Evolutionary conservation across 2,888 invertebrate genomes (phyloP).

Genomic region (Aelia acuminata): DNA sequence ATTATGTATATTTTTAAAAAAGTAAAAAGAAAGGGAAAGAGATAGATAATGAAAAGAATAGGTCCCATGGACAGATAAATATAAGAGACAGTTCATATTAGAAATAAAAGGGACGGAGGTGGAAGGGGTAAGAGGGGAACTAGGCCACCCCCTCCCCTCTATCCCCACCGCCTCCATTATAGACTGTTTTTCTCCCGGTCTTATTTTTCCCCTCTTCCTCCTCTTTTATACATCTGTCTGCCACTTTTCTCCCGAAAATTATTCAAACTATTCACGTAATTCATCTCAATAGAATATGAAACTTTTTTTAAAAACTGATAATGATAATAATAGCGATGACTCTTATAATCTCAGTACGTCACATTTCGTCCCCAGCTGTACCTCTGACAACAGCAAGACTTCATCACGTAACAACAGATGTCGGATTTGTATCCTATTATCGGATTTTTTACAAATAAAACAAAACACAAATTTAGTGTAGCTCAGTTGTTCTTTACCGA

Average conservation of each 20-base stretch:
- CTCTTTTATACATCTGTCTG: neutral
- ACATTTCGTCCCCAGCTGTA: conserved; percentile 12
- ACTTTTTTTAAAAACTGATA: neutral
- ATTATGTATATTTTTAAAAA: neutral
- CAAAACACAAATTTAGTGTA: conserved; percentile 40
- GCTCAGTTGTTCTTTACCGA: neutral
- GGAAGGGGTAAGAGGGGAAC: conserved; percentile 20
- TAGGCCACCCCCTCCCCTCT: conserved; percentile 19
- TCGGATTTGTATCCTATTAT: neutral
- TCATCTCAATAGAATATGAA: neutral
- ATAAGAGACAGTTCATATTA: conserved; percentile 36
- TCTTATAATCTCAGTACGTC: neutral
- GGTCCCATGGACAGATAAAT: neutral
- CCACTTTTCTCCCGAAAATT: conserved; percentile 2
- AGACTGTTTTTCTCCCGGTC: conserved; percentile 10
- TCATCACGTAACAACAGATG: neutral
- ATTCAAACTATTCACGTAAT: neutral
- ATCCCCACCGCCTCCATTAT: conserved; percentile 33
- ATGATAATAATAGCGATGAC: neutral
- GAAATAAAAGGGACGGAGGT: conserved; percentile 22
- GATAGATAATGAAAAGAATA: conserved; percentile 7
- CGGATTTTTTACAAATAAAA: neutral
- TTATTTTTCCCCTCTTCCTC: neutral
- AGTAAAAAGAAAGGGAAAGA: neutral
- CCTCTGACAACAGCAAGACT: neutral